phyloP scores from a whole-genome alignment of 1,140 invertebrate species.

The Platorchestia sp. region DNA sequence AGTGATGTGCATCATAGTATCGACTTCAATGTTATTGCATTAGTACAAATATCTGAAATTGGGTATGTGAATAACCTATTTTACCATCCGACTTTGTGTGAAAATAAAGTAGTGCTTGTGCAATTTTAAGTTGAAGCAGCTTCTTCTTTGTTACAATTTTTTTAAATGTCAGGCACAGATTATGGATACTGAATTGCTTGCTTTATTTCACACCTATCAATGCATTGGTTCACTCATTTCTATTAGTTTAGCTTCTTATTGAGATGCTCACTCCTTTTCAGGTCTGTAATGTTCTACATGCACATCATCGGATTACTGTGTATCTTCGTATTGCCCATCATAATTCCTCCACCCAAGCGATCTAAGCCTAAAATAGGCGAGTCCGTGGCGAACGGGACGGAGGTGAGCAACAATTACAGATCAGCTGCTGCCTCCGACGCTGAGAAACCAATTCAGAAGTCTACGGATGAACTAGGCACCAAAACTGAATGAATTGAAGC shows the following conservation, averaged over 20 bases:
- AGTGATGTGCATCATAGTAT: not conserved
- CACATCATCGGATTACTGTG: slow-evolving; percentile 4
- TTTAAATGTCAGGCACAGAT: not conserved
- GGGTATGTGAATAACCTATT: not conserved
- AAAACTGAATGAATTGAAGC: not conserved
- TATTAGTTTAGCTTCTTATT: not conserved
- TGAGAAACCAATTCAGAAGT: not conserved
- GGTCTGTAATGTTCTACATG: slow-evolving; percentile 35
- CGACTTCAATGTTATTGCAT: not conserved
- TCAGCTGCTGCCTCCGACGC: not conserved
- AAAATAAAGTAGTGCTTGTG: not conserved
- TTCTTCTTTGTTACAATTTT: not conserved
- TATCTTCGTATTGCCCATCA: not conserved
- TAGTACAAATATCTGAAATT: too few relatives aligned
- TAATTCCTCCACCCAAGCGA: slow-evolving; percentile 9
- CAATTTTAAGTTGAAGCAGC: not conserved
- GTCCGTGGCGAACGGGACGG: not conserved
- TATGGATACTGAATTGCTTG: not conserved
- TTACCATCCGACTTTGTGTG: not conserved
- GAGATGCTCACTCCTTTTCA: not conserved
- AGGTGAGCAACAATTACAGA: not conserved
- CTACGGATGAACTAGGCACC: not conserved
- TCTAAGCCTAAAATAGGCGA: not conserved
- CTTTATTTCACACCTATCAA: not conserved
- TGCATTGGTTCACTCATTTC: not conserved